A percentile compares a stretch with the other conserved stretches of the same genome.
phyloP scores from a whole-genome alignment of 2,888 invertebrate genomes.

The Brassicogethes aeneus region DNA sequence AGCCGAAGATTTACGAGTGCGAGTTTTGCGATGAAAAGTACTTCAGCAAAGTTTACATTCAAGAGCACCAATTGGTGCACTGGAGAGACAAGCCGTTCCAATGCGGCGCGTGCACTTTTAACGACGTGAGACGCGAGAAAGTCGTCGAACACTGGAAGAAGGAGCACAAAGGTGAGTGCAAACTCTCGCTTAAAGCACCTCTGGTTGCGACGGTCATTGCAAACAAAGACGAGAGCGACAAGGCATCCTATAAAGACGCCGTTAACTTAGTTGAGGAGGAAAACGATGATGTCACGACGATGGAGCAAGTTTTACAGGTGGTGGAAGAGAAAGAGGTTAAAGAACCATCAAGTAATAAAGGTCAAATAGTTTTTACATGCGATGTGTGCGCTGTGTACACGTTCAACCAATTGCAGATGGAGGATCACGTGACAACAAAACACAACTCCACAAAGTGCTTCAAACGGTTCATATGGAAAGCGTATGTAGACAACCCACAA shows the following conservation, averaged over 20 bases:
- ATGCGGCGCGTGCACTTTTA: constrained; percentile 35
- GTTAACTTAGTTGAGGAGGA: too few species aligned
- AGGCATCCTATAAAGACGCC: constrained; percentile 12
- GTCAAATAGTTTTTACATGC: background rate
- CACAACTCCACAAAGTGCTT: too few species aligned
- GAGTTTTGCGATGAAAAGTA: constrained; percentile 18
- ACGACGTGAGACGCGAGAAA: constrained; percentile 24
- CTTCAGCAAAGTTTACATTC: constrained; percentile 20
- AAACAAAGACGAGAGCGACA: too few species aligned
- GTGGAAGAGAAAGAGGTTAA: too few species aligned
- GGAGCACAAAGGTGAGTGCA: constrained; percentile 19
- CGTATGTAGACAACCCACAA: constrained; percentile 11
- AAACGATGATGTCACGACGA: too few species aligned
- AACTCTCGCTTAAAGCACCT: constrained; percentile 17
- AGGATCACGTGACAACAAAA: constrained; percentile 6
- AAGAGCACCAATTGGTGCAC: too few species aligned
- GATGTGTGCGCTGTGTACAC: background rate
- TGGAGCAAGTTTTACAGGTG: too few species aligned
- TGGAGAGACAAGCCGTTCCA: too few species aligned
- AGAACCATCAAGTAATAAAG: too few species aligned
- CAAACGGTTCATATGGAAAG: too few species aligned
- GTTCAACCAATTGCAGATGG: background rate
- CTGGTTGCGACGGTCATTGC: constrained; percentile 13
- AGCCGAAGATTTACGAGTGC: constrained; percentile 11
- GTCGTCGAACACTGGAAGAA: constrained; percentile 32